Evolutionary conservation across 2,797 vertebrate genomes (phyloP).

Genomic region (Momotus momota): DNA sequence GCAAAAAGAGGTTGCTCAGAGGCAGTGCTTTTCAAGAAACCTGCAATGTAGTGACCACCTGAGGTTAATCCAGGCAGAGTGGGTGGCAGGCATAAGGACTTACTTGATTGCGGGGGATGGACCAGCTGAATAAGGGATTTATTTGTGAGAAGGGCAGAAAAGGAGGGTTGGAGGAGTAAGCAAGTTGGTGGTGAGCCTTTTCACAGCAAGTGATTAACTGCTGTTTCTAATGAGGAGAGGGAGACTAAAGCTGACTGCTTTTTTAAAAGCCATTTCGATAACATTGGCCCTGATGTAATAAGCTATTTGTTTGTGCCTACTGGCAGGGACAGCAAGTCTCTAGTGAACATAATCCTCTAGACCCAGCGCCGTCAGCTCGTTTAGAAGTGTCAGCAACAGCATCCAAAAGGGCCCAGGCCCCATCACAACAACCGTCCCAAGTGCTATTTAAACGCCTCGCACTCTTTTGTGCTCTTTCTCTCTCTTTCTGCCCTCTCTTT

Average conservation of each 20-base stretch:
- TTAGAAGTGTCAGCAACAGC: conserved; percentile 18
- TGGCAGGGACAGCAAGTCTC: conserved; percentile 41
- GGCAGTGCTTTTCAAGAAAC: conserved; percentile 49
- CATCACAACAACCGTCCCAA: not conserved
- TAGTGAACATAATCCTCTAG: conserved; percentile 44
- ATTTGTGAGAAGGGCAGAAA: conserved; percentile 52
- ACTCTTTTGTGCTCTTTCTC: conserved; percentile 22
- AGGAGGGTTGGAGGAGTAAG: conserved; percentile 32
- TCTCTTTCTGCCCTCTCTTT: conserved; percentile 32
- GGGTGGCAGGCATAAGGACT: conserved; percentile 58
- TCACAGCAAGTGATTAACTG: conserved; percentile 52
- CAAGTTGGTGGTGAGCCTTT: conserved; percentile 53
- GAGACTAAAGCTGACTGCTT: conserved; percentile 43
- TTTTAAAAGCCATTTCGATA: conserved; percentile 62
- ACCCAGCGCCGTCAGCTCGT: not conserved
- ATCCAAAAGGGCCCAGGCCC: not conserved
- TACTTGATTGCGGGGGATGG: conserved; percentile 43
- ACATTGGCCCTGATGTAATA: conserved; percentile 45
- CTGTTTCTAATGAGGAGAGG: conserved; percentile 53
- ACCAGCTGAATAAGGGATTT: conserved; percentile 65
- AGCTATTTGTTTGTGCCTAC: conserved; percentile 64
- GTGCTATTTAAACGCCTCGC: not conserved
- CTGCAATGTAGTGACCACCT: conserved; percentile 63
- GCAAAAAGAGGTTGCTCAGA: conserved; percentile 36
- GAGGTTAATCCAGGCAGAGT: conserved; percentile 72